Percentiles rank a stretch among this genome's conserved stretches.
These are phyloP conservation scores for Chaetogeoica ovagalla DNA, from an alignment of 2,888 invertebrate species.

Conservation along the genomic window DNA sequence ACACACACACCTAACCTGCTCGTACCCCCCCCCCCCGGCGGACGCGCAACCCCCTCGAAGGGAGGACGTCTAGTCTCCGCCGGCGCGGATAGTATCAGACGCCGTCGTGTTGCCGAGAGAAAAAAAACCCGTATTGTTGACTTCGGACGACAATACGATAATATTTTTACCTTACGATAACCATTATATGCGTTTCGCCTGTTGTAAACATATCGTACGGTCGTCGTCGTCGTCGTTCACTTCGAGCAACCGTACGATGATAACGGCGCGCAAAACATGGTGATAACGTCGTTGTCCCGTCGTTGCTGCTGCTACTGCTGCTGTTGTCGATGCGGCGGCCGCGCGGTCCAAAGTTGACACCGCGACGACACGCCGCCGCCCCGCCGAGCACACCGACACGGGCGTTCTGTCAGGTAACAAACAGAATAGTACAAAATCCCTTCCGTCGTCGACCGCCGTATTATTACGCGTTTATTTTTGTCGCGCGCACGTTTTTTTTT, in stretches of 20 bases:
- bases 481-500: background rate
- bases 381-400: background rate
- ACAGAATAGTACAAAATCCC: background rate
- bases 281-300: slow-evolving; percentile 14
- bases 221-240: background rate
- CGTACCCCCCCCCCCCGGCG: no score
- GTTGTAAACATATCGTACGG: no score
- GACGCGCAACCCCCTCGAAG: slow-evolving; percentile 12
- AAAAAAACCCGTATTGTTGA: no score
- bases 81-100: background rate
- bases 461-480: background rate
- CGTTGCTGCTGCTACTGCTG: background rate
- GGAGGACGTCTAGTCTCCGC: slow-evolving; percentile 16
- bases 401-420: slow-evolving; percentile 21
- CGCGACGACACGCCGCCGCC: background rate
- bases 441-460: background rate
- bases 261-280: slow-evolving; percentile 39
- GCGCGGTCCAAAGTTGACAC: slow-evolving; percentile 41
- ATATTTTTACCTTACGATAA: no score
- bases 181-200: no score
- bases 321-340: slow-evolving; percentile 16
- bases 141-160: no score
- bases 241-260: slow-evolving; percentile 11
- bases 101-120: background rate
- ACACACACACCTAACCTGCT: background rate